These are phyloP conservation scores for Hydrotaea cyrtoneurina DNA, from an alignment of 2,888 invertebrate genomes.

Conservation along the genomic window DNA sequence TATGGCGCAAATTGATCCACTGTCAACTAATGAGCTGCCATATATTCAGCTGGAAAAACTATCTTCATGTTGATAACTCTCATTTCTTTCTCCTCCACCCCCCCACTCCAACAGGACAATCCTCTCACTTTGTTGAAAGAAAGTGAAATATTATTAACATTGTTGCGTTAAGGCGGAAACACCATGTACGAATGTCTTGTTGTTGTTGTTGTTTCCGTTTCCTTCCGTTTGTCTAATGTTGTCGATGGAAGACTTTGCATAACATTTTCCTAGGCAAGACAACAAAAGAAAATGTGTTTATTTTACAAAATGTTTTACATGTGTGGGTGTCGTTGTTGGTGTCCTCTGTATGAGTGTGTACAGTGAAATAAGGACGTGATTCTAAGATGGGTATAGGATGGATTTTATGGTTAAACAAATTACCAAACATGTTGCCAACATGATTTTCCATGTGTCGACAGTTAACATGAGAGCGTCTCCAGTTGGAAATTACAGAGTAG, in stretches of 20 bases:
- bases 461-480: too few species aligned
- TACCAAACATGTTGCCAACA: not conserved
- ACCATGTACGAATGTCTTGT: not conserved
- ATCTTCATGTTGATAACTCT: too few species aligned
- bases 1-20: too few species aligned
- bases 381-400: not conserved
- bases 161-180: conserved; percentile 10
- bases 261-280: not conserved
- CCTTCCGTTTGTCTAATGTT: conserved; percentile 2
- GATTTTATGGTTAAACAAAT: not conserved
- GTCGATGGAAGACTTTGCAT: not conserved
- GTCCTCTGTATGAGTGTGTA: not conserved
- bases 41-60: too few species aligned
- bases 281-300: not conserved
- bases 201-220: not conserved
- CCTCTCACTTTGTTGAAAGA: not conserved
- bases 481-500: too few species aligned
- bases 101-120: too few species aligned
- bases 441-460: not conserved
- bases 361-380: conserved; percentile 5
- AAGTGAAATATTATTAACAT: not conserved
- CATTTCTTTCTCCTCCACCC: too few species aligned
- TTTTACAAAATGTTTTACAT: not conserved
- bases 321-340: too few species aligned
- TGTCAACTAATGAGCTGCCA: too few species aligned